Evolutionary conservation across 2,888 invertebrate genomes (phyloP).

Genomic region (Melangyna quadrimaculata): DNA sequence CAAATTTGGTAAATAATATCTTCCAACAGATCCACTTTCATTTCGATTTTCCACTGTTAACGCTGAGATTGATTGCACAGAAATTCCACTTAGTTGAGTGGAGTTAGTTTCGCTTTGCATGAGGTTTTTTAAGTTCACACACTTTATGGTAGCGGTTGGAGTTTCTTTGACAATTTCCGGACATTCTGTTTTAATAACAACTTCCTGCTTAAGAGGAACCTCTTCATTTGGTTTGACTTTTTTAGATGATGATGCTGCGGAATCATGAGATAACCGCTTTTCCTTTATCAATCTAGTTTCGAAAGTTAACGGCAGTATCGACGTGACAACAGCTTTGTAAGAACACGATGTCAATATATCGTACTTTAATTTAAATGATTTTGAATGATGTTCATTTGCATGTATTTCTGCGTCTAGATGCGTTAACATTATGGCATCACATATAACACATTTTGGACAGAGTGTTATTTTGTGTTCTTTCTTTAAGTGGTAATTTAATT

Average conservation of each 20-base stretch:
- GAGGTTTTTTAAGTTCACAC: conserved; percentile 36
- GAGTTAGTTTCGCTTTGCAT: background rate
- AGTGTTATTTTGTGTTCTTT: conserved; percentile 35
- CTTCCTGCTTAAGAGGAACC: background rate
- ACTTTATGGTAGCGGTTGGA: conserved; percentile 23
- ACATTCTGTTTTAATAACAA: conserved; percentile 31
- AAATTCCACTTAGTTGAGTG: background rate
- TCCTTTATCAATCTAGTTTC: conserved; percentile 6
- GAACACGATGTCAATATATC: conserved; percentile 8
- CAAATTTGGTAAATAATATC: background rate
- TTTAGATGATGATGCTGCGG: background rate
- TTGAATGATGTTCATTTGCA: background rate
- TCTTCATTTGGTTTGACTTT: conserved; percentile 6
- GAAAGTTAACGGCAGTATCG: conserved; percentile 25
- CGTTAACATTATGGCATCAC: conserved; percentile 33
- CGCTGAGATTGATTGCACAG: conserved; percentile 2
- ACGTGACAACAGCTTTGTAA: conserved; percentile 8
- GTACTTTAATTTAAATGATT: conserved; percentile 24
- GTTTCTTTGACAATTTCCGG: background rate
- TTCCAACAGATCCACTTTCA: background rate
- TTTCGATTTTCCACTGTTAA: background rate
- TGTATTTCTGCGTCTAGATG: conserved; percentile 25
- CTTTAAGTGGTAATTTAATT: conserved; percentile 24
- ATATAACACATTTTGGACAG: conserved; percentile 28
- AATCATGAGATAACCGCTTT: conserved; percentile 15